Evolutionary conservation across 2,113 vertebrate genomes (phyloP).

Genomic region (Perca fluviatilis): DNA sequence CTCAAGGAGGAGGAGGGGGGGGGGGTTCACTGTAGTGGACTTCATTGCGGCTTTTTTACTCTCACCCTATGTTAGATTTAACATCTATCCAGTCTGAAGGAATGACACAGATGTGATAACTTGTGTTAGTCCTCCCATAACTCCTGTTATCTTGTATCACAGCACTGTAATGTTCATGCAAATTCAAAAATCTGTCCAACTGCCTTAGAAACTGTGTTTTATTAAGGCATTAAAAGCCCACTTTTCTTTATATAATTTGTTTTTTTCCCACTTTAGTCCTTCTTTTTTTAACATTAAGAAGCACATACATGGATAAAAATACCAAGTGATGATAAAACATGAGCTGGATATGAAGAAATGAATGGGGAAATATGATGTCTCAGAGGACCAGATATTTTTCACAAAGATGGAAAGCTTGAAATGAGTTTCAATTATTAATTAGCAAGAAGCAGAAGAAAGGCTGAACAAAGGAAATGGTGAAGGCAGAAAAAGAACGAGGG

Average conservation of each 20-base stretch:
- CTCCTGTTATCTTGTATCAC: neutral
- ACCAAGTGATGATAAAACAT: slow-evolving; percentile 53
- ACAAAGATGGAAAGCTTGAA: slow-evolving; percentile 61
- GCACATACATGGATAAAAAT: slow-evolving; percentile 57
- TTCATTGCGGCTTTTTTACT: too few relatives aligned
- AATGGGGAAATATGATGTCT: slow-evolving; percentile 52
- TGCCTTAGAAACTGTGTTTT: neutral
- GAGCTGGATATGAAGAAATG: slow-evolving; percentile 64
- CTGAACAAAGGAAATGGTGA: slow-evolving; percentile 5
- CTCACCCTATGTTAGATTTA: neutral
- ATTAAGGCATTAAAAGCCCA: neutral
- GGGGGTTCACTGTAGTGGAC: too few relatives aligned
- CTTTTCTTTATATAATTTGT: neutral
- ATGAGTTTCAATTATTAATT: slow-evolving; percentile 80
- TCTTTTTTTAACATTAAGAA: slow-evolving; percentile 7
- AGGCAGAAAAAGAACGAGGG: neutral
- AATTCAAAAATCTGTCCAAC: slow-evolving; percentile 16
- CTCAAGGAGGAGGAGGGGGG: too few relatives aligned
- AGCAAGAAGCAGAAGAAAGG: slow-evolving; percentile 54
- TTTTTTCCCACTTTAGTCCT: neutral
- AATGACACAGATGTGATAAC: neutral
- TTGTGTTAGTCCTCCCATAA: neutral
- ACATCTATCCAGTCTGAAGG: slow-evolving; percentile 9
- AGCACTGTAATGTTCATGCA: neutral
- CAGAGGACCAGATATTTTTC: slow-evolving; percentile 58